phyloP scores from a whole-genome alignment of 2,797 vertebrate genomes.

The Thaleichthys pacificus region DNA sequence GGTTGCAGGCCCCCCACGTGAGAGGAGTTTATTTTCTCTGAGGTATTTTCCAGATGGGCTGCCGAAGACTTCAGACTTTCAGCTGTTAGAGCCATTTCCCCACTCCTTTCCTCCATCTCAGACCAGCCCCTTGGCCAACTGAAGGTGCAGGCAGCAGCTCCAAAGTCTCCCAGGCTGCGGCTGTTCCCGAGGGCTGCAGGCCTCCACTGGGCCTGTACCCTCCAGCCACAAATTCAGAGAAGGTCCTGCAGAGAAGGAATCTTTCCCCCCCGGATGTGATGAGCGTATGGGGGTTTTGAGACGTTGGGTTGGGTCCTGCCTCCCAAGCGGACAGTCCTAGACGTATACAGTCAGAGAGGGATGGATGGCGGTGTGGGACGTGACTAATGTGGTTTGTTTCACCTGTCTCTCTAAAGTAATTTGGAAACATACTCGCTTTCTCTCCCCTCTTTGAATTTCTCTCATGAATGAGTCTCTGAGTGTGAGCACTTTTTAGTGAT shows the following conservation, averaged over 20 bases:
- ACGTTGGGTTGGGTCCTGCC: neutral
- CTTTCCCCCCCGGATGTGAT: neutral
- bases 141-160: neutral
- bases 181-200: neutral
- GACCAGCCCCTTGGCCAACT: constrained; percentile 29
- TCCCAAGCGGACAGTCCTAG: too few species aligned
- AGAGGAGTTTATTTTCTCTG: constrained; percentile 27
- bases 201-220: constrained; percentile 13
- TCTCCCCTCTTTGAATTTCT: constrained; percentile 27
- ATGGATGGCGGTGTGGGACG: neutral
- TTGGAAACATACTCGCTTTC: neutral
- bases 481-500: constrained; percentile 30
- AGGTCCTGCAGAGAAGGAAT: constrained; percentile 21
- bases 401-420: neutral
- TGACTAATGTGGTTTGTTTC: constrained; percentile 1
- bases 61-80: constrained; percentile 41
- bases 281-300: neutral
- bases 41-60: constrained; percentile 62
- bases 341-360: neutral
- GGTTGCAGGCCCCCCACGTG: neutral
- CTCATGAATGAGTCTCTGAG: constrained; percentile 38
- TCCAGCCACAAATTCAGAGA: neutral
- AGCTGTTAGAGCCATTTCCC: constrained; percentile 62
- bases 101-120: constrained; percentile 25
- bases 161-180: neutral